These are phyloP conservation scores for Pangasianodon hypophthalmus DNA, from an alignment of 2,113 vertebrate species.

Conservation along the genomic window DNA sequence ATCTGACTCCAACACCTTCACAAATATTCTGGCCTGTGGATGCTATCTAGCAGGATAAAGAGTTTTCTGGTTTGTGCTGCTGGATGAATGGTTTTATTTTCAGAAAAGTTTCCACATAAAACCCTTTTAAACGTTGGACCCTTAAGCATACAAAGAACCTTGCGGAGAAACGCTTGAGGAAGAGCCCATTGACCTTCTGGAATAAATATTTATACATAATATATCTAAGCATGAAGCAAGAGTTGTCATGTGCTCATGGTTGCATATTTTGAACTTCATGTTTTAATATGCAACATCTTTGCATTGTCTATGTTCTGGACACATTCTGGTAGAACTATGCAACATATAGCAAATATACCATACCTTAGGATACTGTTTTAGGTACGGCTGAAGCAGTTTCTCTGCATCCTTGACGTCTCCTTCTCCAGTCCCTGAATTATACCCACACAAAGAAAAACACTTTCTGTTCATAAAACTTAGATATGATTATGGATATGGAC, in stretches of 20 bases:
- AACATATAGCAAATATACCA: background rate
- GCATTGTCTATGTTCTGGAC: background rate
- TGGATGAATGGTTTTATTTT: background rate
- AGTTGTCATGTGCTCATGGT: background rate
- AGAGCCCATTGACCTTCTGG: background rate
- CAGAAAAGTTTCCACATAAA: background rate
- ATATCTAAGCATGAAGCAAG: background rate
- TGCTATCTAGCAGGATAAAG: background rate
- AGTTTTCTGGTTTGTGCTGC: background rate
- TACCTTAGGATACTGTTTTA: conserved; percentile 89
- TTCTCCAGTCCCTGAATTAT: conserved; percentile 87
- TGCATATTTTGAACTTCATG: background rate
- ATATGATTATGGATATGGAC: background rate
- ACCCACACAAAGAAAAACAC: conserved; percentile 22
- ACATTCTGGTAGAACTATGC: background rate
- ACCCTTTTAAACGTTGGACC: background rate
- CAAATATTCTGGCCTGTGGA: background rate
- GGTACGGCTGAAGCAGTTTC: conserved; percentile 87
- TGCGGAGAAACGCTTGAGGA: background rate
- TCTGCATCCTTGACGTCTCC: conserved; percentile 92
- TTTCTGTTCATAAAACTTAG: background rate
- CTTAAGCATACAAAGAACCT: background rate
- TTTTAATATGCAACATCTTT: background rate
- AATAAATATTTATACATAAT: background rate
- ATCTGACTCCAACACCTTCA: background rate